phyloP scores from a whole-genome alignment of 2,113 vertebrate species.

The Eptesicus fuscus region DNA sequence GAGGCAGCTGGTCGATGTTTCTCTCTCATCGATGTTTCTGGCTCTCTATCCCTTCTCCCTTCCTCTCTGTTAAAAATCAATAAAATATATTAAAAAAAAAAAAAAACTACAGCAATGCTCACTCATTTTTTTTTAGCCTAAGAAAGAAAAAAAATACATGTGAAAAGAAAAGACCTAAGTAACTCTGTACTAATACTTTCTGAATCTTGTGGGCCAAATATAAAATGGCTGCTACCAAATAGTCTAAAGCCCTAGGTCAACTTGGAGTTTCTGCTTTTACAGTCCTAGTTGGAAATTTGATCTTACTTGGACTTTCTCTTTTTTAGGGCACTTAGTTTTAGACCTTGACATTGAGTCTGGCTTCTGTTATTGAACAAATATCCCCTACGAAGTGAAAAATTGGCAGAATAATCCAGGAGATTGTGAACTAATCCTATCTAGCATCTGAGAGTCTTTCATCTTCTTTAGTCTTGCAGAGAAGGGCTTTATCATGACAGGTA shows the following conservation, averaged over 20 bases:
- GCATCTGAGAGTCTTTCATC: not conserved
- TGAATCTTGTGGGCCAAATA: not conserved
- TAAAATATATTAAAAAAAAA: too few species aligned
- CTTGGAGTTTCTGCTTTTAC: constrained; percentile 27
- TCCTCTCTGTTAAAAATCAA: too few species aligned
- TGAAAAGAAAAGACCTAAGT: not conserved
- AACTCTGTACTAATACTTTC: constrained; percentile 16
- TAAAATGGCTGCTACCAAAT: not conserved
- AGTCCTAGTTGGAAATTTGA: constrained; percentile 11
- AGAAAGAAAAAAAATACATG: not conserved
- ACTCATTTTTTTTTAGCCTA: constrained; percentile 41
- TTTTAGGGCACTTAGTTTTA: not conserved
- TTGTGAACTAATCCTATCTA: not conserved
- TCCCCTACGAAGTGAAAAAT: constrained; percentile 2
- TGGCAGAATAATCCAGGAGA: not conserved
- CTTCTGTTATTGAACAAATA: not conserved
- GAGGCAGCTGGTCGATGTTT: too few species aligned
- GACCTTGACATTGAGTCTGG: not conserved
- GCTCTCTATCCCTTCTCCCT: too few species aligned
- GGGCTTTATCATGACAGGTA: not conserved
- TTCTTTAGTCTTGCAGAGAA: constrained; percentile 7
- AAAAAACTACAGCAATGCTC: not conserved
- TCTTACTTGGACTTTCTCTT: not conserved
- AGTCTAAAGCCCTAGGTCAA: not conserved
- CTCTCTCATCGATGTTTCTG: too few species aligned